Base-by-base conservation (phyloP, 2,113 vertebrate species). In the Ranitomeya imitator region DNA sequence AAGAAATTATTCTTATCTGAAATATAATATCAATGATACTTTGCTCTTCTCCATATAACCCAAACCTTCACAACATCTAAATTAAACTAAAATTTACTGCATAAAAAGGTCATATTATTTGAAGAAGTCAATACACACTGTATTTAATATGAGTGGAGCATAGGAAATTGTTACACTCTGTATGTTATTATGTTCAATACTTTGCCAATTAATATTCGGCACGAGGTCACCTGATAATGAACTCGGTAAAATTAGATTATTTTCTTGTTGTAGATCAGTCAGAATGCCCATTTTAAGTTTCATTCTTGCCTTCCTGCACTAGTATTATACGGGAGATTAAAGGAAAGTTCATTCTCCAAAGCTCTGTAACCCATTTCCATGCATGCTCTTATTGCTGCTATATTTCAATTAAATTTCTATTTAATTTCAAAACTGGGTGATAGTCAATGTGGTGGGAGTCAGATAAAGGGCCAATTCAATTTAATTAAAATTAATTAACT, bases 401-500 rank as follows among this genome's bases (percentile, higher is more conserved):
- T 59, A 85, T 76, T 85, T 85, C 67, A 85, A 59, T 76, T 76
- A 76, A 76, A 84, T 84, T 69, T 67, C 6, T 11, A 52, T 54
- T 84, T 54, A 69, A 84, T 84, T 84, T 84, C 37, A 54, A 52
- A 84, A 61, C 82, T 45, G 63, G 82, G 82, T 84, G 60, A 84
- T 84, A 84, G 31, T 37, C 45, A 69, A 19, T 84, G 73, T 76
- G 18, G 73, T 76, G 82, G 11, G 23, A 52, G 37, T 69, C 31
- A 54, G 61, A 84, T 84, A 84, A 84, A 71, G 45, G 65, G 59
- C 37, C 82, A 12, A 71, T 69, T 84, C 82, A 23, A 16, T 69
- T 69, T 83, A 83, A 83, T 67, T 69, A 84, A 84, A 84, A 84
- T 67, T 84, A 37, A 84, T 69, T 84, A 67, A 67, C 65, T 84